Percentiles rank a stretch among this genome's conserved stretches.
Conservation (phyloP, 2,113 vertebrate species). For the Raja brachyura region DNA sequence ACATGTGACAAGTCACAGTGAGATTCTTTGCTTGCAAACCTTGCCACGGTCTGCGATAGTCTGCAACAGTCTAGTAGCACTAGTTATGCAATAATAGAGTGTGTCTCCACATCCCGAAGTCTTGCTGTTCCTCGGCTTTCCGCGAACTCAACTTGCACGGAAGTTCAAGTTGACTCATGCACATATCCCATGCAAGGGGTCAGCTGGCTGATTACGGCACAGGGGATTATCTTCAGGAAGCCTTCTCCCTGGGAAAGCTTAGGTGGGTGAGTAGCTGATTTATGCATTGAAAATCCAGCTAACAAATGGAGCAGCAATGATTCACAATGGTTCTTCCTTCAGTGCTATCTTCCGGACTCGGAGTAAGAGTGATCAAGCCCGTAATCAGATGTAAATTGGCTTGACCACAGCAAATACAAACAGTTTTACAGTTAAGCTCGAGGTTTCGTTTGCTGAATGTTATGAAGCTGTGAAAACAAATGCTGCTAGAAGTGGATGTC, state of each 20-base stretch:
- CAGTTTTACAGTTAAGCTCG: not conserved
- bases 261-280: not conserved
- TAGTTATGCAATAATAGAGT: no score
- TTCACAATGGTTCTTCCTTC: not conserved
- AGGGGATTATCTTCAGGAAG: constrained; percentile 30
- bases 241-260: not conserved
- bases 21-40: no score
- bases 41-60: no score
- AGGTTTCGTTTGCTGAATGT: not conserved
- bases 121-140: constrained; percentile 1
- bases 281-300: not conserved
- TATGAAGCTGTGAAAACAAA: constrained; percentile 30
- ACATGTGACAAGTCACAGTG: no score
- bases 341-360: not conserved
- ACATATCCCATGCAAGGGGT: not conserved
- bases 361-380: not conserved
- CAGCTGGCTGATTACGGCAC: constrained; percentile 8
- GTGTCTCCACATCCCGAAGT: not conserved
- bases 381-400: not conserved
- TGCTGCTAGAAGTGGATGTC: not conserved
- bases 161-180: not conserved
- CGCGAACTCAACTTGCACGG: not conserved
- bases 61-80: no score
- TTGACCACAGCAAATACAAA: constrained; percentile 13
- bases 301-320: not conserved